phyloP scores from a whole-genome alignment of 2,797 vertebrate species.

The Enteromius argenteus region DNA sequence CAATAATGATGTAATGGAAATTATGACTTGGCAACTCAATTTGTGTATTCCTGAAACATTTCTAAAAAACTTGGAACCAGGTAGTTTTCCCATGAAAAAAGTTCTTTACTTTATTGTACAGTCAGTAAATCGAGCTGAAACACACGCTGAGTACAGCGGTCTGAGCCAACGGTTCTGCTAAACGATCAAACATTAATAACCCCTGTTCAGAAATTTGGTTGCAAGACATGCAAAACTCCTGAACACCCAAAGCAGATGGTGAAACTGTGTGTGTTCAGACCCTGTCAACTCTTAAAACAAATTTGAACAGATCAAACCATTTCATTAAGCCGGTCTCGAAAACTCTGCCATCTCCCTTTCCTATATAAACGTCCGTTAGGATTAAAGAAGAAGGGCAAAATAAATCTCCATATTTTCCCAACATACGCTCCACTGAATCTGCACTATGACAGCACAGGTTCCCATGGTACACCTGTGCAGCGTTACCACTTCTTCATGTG shows the following conservation, averaged over 20 bases:
- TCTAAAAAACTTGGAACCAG: slow-evolving; percentile 6
- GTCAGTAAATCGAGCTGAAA: slow-evolving; percentile 27
- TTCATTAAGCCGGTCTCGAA: background rate
- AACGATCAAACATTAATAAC: slow-evolving; percentile 46
- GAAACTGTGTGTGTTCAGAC: slow-evolving; percentile 11
- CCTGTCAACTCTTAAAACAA: background rate
- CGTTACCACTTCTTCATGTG: slow-evolving; percentile 6
- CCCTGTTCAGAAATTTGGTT: slow-evolving; percentile 38
- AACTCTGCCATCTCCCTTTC: slow-evolving; percentile 18
- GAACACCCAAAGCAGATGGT: background rate
- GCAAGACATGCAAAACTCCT: slow-evolving; percentile 42
- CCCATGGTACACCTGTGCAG: slow-evolving; percentile 30
- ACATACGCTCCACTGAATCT: slow-evolving; percentile 61
- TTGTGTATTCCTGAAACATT: background rate
- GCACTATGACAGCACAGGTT: slow-evolving; percentile 36
- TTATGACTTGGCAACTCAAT: background rate
- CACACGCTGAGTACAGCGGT: slow-evolving; percentile 3
- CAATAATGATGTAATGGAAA: slow-evolving; percentile 1
- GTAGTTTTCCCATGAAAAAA: slow-evolving; percentile 3
- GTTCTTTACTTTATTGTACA: background rate
- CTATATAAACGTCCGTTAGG: background rate
- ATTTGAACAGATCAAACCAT: slow-evolving; percentile 22
- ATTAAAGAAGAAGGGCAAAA: slow-evolving; percentile 6
- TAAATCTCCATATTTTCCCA: slow-evolving; percentile 8
- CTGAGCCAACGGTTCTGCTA: slow-evolving; percentile 24